Evolutionary conservation across 2,113 vertebrate species (phyloP).

Genomic region (Pelodiscus sinensis): DNA sequence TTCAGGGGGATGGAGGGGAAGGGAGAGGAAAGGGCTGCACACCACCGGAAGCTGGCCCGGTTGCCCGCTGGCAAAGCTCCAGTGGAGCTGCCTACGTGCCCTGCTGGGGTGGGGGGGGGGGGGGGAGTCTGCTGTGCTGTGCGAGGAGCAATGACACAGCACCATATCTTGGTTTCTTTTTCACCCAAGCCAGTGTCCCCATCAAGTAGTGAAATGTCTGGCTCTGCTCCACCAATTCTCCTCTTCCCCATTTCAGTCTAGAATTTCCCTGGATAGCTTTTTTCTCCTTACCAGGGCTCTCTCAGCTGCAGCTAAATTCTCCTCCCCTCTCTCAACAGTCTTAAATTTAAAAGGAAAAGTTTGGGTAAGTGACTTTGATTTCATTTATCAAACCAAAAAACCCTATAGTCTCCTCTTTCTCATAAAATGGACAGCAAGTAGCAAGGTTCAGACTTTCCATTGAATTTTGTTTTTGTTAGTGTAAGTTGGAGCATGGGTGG

Average conservation of each 20-base stretch:
- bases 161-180: no score
- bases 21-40: no score
- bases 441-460: neutral
- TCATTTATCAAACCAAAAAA: neutral
- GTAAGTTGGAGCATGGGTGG: no score
- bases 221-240: neutral
- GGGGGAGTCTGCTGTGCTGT: no score
- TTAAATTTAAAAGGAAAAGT: neutral
- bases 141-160: no score
- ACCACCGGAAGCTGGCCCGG: no score
- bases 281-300: neutral
- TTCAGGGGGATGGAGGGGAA: no score
- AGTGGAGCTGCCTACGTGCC: no score
- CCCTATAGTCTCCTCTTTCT: neutral
- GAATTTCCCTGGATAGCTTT: neutral
- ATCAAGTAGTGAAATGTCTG: no score
- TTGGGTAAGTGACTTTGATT: neutral
- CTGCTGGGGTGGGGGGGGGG: no score
- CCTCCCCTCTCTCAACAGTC: neutral
- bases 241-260: neutral
- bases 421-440: neutral
- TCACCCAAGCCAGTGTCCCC: no score
- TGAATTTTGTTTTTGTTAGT: rapidly evolving
- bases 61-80: no score
- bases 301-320: neutral